Evolutionary conservation across 2,888 invertebrate genomes (phyloP).

Genomic region (Eurytoma californica): DNA sequence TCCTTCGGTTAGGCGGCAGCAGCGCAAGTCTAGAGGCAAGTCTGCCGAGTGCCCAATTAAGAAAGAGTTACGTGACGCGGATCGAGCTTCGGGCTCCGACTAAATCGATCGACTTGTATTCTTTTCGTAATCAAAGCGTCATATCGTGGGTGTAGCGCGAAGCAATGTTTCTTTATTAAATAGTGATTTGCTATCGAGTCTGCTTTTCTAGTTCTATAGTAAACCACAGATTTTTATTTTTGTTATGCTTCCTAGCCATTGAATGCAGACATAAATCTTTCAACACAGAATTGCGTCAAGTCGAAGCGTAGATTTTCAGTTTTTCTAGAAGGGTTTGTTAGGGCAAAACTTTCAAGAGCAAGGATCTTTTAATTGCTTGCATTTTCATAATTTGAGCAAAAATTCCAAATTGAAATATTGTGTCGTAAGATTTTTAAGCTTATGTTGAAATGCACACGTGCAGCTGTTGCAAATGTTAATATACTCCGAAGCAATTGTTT

Average conservation of each 20-base stretch:
- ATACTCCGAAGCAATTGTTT: no score
- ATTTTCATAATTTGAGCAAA: no score
- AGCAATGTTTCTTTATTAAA: background rate
- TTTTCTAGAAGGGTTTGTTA: background rate
- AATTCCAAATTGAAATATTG: no score
- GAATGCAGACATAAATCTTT: conserved; percentile 18
- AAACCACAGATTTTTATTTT: background rate
- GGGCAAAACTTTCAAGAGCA: no score
- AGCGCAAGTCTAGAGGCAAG: conserved; percentile 11
- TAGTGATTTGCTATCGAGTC: conserved; percentile 35
- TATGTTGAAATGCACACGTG: no score
- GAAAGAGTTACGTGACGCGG: conserved; percentile 54
- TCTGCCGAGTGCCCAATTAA: conserved; percentile 43
- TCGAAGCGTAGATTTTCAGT: background rate
- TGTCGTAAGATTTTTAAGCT: no score
- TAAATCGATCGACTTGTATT: conserved; percentile 31
- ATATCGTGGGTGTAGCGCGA: conserved; percentile 5
- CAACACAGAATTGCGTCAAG: conserved; percentile 6
- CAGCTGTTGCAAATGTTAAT: no score
- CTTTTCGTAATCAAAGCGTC: conserved; percentile 41
- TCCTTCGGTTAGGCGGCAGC: conserved; percentile 16
- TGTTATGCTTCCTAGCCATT: conserved; percentile 6
- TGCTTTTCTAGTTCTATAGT: conserved; percentile 26
- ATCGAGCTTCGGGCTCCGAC: background rate
- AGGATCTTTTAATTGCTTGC: no score